Percentiles rank a stretch among this genome's conserved stretches.
Conservation (phyloP, 2,113 vertebrate genomes). For the Helogale parvula region DNA sequence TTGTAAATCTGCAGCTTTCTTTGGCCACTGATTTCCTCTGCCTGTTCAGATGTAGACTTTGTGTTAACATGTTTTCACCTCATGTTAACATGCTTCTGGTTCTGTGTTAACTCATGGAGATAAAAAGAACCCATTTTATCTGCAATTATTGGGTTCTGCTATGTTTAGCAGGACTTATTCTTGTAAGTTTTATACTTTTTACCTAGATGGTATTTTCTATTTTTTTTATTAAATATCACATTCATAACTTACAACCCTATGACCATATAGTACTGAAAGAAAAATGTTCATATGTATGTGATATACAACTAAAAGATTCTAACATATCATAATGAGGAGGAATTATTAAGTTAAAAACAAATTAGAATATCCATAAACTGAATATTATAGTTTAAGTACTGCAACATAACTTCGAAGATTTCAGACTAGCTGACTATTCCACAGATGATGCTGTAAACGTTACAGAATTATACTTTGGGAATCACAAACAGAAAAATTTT, state of each 20-base stretch:
- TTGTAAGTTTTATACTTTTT: slow-evolving; percentile 43
- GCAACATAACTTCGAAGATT: neutral
- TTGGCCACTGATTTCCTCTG: neutral
- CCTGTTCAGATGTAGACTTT: neutral
- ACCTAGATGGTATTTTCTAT: slow-evolving; percentile 39
- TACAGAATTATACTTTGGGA: neutral
- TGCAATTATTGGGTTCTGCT: slow-evolving; percentile 35
- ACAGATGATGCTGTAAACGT: neutral
- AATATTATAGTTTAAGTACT: neutral
- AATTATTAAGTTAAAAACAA: neutral
- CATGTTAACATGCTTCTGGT: neutral
- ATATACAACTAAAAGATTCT: neutral
- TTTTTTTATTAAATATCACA: slow-evolving; percentile 75
- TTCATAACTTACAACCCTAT: slow-evolving; percentile 71
- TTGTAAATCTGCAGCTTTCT: slow-evolving; percentile 14
- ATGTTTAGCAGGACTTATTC: slow-evolving; percentile 63
- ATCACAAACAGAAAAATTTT: neutral
- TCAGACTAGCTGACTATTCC: neutral
- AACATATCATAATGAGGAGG: neutral
- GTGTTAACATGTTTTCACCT: neutral
- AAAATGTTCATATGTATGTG: neutral
- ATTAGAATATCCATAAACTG: neutral
- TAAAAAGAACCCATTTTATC: neutral
- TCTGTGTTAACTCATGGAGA: neutral
- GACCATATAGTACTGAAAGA: slow-evolving; percentile 66